Conservation (phyloP, 2,888 invertebrate species). For the Nysson spinosus region DNA sequence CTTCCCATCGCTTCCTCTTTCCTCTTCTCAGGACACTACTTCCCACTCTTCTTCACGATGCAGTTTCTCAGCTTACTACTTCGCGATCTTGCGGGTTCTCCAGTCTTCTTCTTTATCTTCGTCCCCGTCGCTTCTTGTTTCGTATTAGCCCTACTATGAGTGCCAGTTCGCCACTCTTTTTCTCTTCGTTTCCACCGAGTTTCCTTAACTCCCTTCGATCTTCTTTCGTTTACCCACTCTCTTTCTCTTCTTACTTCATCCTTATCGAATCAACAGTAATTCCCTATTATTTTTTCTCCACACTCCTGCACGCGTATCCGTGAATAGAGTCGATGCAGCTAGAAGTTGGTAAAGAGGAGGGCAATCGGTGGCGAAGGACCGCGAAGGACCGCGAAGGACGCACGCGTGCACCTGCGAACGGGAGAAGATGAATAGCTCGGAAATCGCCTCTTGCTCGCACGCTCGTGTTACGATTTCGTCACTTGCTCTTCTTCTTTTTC, state of each 20-base stretch:
- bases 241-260: neutral
- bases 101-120: too few relatives aligned
- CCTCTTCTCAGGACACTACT: neutral
- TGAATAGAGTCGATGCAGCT: conserved; percentile 1
- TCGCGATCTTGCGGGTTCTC: too few relatives aligned
- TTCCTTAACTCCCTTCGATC: neutral
- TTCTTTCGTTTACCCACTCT: neutral
- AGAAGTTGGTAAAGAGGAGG: neutral
- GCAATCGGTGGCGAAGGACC: neutral
- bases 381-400: conserved; percentile 41
- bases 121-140: too few relatives aligned
- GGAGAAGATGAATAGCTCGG: conserved; percentile 42
- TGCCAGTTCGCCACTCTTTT: too few relatives aligned
- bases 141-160: too few relatives aligned
- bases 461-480: conserved; percentile 27
- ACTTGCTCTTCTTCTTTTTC: conserved; percentile 4
- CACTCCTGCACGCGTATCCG: too few relatives aligned
- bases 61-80: neutral
- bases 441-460: conserved; percentile 49
- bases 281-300: conserved; percentile 4
- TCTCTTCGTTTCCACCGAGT: neutral
- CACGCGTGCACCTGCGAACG: conserved; percentile 51
- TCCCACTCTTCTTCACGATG: neutral
- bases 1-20: neutral
- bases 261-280: neutral